A percentile compares a stretch with the other conserved stretches of the same genome.
phyloP scores from a whole-genome alignment of 2,797 vertebrate species.

The Phrynocephalus forsythii region DNA sequence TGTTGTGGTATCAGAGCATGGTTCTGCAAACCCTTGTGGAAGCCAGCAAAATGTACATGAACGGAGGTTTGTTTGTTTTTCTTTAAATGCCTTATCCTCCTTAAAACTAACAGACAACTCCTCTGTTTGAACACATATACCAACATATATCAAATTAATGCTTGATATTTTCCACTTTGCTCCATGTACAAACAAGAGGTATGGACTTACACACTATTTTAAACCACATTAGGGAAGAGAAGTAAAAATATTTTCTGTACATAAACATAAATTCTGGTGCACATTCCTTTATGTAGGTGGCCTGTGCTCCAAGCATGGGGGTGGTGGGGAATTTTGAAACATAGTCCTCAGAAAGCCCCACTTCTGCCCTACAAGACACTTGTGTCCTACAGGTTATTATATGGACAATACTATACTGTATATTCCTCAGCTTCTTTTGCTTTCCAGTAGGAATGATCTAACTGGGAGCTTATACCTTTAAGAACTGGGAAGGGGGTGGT shows the following conservation, averaged over 20 bases:
- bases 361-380: no score
- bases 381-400: neutral
- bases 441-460: neutral
- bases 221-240: neutral
- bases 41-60: neutral
- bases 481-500: neutral
- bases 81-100: neutral
- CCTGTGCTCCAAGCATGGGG: no score
- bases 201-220: no score
- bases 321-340: no score
- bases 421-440: neutral
- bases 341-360: no score
- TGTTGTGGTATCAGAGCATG: neutral
- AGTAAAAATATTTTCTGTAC: neutral
- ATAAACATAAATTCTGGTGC: neutral
- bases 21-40: neutral
- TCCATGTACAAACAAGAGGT: neutral
- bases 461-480: neutral
- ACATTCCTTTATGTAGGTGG: no score
- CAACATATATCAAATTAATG: neutral
- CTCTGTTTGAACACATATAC: neutral
- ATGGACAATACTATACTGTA: neutral
- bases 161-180: neutral
- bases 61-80: neutral
- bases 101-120: neutral